These are phyloP conservation scores for Cinclus mexicanus DNA, from an alignment of 2,113 vertebrate species.

Conservation along the genomic window DNA sequence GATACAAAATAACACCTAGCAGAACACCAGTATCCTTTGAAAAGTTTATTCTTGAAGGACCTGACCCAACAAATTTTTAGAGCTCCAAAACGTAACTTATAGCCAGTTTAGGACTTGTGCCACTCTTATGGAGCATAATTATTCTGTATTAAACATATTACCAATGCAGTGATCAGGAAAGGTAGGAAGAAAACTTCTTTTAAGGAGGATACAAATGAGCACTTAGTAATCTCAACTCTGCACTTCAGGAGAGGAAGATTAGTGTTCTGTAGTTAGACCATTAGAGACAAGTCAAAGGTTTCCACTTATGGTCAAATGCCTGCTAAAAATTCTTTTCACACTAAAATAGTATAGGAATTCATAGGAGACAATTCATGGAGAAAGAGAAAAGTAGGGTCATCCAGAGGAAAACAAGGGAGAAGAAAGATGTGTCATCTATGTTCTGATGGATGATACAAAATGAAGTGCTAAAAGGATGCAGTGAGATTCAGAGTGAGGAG, in stretches of 20 bases:
- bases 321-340: not conserved
- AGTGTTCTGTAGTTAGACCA: not conserved
- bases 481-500: not conserved
- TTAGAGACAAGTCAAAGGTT: not conserved
- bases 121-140: not conserved
- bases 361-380: not conserved
- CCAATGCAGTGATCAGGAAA: not conserved
- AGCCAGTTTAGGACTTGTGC: not conserved
- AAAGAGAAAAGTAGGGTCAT: not conserved
- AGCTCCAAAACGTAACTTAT: not conserved
- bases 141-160: not conserved
- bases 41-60: not conserved
- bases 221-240: not conserved
- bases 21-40: not conserved
- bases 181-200: not conserved
- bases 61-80: not conserved
- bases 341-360: not conserved
- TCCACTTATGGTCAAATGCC: not conserved
- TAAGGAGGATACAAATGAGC: not conserved
- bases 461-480: conserved; percentile 17
- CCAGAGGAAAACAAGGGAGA: not conserved
- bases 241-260: not conserved
- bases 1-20: not conserved
- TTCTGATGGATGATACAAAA: not conserved
- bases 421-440: not conserved